Evolutionary conservation across 2,797 vertebrate genomes (phyloP), one percentile per base, ranked within the genome.

Genomic region (Hemitrygon akajei): DNA sequence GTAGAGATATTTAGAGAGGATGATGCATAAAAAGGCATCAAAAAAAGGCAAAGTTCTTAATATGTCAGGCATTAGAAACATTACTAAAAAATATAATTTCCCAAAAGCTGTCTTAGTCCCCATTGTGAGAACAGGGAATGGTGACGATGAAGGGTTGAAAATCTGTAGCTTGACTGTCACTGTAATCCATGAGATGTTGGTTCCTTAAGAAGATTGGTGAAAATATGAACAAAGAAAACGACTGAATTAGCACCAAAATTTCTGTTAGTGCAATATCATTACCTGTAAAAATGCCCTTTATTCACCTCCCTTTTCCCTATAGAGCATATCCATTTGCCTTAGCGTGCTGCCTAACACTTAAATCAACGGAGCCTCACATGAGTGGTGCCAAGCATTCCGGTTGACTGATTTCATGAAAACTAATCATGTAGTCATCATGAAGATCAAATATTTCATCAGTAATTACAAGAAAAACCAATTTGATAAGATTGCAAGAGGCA

Each of bases 361-460:
- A 98, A 99, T 98, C 98, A 99, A 98, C 98, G 98, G 97, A 96
- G 97, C 97, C 97, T 96, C 97, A 97, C 97, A 98, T 97, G 97
- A 97, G 95, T 96, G 97, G 96, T 96, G 96, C 95, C 95, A 96
- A 96, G 96, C 95, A 95, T 97, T 97, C 97, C 98, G 98, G 98
- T 98, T 98, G 97, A 98, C 97, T 96, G 98, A 97, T 99, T 98
- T 98, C 98, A 98, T 98, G 98, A 99, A 99, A 99, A 98, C 98
- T 98, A 99, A 99, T 99, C 98, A 98, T 97, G 97, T 98, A 98
- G 98, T 99, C 98, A 98, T 99, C 98, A 98, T 97, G 96, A 97
- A 98, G 98, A 99, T 99, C 98, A 99, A 99, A 99, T 97, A 98
- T 95, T 97, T 97, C 96, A 96, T 95, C 96, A 96, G 98, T 98